phyloP scores from a whole-genome alignment of 2,888 invertebrate species.

The Pasiphila rectangulata region DNA sequence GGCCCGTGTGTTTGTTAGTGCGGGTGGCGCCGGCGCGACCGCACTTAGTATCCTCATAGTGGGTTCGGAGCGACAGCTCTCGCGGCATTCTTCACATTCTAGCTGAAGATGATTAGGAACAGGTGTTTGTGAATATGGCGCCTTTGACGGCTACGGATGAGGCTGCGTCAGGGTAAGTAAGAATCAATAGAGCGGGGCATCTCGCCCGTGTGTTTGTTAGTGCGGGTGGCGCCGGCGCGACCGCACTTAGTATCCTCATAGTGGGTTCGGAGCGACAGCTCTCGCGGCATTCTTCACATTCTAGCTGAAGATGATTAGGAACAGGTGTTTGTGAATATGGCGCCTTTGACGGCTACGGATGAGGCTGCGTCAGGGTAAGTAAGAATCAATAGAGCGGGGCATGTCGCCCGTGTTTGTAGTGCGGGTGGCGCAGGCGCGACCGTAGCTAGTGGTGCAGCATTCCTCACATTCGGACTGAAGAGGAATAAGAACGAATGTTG shows the following conservation, averaged over 20 bases:
- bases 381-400: too few species aligned
- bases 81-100: constrained; percentile 56
- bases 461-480: too few species aligned
- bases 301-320: constrained; percentile 50
- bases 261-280: constrained; percentile 48
- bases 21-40: constrained; percentile 47
- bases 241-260: constrained; percentile 46
- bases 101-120: constrained; percentile 44
- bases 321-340: constrained; percentile 43
- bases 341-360: constrained; percentile 34
- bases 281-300: constrained; percentile 53
- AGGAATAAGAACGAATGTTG: too few species aligned
- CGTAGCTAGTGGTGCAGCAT: too few species aligned
- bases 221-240: constrained; percentile 46
- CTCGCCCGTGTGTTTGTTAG: neutral
- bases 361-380: constrained; percentile 54
- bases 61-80: constrained; percentile 49
- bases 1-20: neutral
- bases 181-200: too few species aligned
- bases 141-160: constrained; percentile 38
- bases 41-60: constrained; percentile 47
- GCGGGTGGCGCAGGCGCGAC: too few species aligned
- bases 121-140: constrained; percentile 44
- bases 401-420: neutral
- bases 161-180: constrained; percentile 51